These are phyloP conservation scores for Corvus moneduloides DNA, from an alignment of 2,113 vertebrate species.

Conservation along the genomic window DNA sequence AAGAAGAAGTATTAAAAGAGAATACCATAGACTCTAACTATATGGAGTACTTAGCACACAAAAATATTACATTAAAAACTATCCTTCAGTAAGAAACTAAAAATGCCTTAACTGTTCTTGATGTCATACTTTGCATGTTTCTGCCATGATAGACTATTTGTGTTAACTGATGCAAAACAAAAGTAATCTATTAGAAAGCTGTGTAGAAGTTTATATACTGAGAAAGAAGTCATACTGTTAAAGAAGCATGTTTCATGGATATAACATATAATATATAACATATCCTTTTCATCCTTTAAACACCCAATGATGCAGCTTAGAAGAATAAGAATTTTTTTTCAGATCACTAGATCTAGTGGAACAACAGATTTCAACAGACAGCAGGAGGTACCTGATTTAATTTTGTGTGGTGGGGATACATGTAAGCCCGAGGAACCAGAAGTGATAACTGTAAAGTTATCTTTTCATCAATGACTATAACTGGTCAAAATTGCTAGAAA, in stretches of 20 bases:
- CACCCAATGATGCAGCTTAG: neutral
- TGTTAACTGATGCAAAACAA: neutral
- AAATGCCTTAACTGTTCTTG: neutral
- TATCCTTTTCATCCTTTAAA: neutral
- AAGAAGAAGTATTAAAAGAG: neutral
- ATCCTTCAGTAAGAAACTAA: neutral
- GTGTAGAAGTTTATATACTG: neutral
- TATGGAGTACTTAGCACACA: neutral
- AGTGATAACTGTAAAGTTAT: neutral
- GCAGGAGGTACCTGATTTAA: neutral
- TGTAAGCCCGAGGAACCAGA: neutral
- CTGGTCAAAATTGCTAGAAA: neutral
- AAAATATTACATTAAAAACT: neutral
- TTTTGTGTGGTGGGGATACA: neutral
- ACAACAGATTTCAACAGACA: neutral
- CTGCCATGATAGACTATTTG: neutral
- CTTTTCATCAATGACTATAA: neutral
- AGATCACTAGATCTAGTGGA: neutral
- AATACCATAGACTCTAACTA: neutral
- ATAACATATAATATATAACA: neutral
- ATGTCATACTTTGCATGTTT: neutral
- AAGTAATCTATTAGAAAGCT: neutral
- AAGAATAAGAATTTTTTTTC: neutral
- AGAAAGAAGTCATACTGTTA: neutral
- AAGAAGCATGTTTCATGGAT: neutral